Base-by-base conservation (phyloP, 1,140 invertebrate genomes). In the Orius laevigatus region DNA sequence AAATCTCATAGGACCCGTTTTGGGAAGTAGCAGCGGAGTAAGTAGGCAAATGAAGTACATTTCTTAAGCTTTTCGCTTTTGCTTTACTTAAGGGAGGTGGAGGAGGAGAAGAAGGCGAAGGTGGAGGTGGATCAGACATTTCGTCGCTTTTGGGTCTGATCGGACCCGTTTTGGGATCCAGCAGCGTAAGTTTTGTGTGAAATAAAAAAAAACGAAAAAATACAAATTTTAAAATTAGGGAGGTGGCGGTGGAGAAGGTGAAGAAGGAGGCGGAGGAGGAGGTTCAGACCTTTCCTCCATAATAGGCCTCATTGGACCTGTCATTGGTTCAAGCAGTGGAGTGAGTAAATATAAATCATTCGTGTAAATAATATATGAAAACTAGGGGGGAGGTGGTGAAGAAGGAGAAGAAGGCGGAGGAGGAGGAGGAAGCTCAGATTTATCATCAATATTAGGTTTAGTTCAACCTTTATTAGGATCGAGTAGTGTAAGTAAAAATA, bases 91-190 rank as follows among this genome's bases (percentile, higher is more conserved):
- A 41, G 25, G 53, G 47, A 14, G 41, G 53, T 12, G 53, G 49
- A 15, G 53, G 46, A n/a, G 47, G 31, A 1, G 47, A 31, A 11
- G 53, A 31, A 14, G 49, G 32, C 9, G 50, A 43, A 1, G 54
- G 25, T 5, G 49, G 44, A 5, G 57, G 56, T 32, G 55, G 55
- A 18, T 58, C 56, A 9, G 56, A 58, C 42, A 52, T 54, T 5
- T 53, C 56, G 15, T 47, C 56, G 16, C 53, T 59, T 18, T 32
- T 58, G 4, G 51, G 48, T 18, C 51, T 59, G 5, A 43, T 59
- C 1, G 53, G 54, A 25, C 55, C 56, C 8, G 45, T 59, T 15
- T 45, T 54, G 14, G 55, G 53, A 36, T 53, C 51, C 31, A 51
- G 53, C 19, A 58, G 55, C 46, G 55, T 50, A 36, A 50, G 49